phyloP scores from a whole-genome alignment of 2,797 vertebrate species.

The Rhincodon typus region DNA sequence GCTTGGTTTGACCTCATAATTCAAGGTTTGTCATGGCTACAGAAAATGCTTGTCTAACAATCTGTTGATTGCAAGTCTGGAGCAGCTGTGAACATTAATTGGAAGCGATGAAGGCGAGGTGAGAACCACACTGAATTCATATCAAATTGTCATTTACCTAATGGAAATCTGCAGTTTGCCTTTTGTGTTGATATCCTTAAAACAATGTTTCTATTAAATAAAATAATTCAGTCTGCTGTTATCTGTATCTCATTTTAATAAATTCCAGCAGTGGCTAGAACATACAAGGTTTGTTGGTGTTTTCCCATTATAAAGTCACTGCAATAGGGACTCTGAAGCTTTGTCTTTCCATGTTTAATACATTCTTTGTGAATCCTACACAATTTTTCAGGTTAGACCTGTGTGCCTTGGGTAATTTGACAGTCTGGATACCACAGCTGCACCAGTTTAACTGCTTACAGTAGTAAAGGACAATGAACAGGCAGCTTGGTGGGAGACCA shows the following conservation, averaged over 20 bases:
- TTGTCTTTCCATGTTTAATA: not conserved
- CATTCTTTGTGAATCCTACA: constrained; percentile 23
- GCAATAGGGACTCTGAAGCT: not conserved
- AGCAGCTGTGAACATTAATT: constrained; percentile 68
- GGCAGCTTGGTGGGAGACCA: constrained; percentile 11
- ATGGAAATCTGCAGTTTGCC: constrained; percentile 32
- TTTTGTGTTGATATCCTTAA: constrained; percentile 21
- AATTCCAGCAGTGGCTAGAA: not conserved
- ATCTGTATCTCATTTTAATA: constrained; percentile 18
- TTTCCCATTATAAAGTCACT: constrained; percentile 4
- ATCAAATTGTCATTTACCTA: constrained; percentile 34
- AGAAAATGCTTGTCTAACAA: constrained; percentile 99
- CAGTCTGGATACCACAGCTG: constrained; percentile 26
- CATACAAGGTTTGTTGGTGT: not conserved
- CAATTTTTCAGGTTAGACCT: constrained; percentile 5
- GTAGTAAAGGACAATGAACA: constrained; percentile 6
- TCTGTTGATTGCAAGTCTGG: constrained; percentile 95
- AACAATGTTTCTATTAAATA: constrained; percentile 22
- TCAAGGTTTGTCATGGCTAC: constrained; percentile 84
- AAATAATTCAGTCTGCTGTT: not conserved
- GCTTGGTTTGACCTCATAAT: constrained; percentile 87
- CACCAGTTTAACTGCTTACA: not conserved
- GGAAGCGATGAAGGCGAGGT: constrained; percentile 59
- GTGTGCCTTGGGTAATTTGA: constrained; percentile 17
- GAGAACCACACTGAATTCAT: constrained; percentile 32